These are phyloP conservation scores for Spodoptera litura DNA, from an alignment of 1,140 invertebrate genomes.

Conservation along the genomic window DNA sequence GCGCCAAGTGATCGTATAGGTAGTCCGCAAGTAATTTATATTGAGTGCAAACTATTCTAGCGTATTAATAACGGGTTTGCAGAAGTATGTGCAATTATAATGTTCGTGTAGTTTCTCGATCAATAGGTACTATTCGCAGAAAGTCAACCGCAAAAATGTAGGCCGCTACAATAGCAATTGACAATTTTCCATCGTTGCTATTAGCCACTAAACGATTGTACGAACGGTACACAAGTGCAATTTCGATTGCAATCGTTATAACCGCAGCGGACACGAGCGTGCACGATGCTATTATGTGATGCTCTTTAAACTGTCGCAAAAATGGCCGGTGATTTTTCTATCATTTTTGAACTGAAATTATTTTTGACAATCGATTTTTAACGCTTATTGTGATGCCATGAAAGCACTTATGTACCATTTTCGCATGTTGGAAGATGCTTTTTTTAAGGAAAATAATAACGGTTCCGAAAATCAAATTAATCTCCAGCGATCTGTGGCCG, in stretches of 20 bases:
- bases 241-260: not conserved
- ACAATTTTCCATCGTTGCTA: conserved; percentile 5
- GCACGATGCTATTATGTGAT: not conserved
- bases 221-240: conserved; percentile 8
- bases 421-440: too few relatives aligned
- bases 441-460: too few relatives aligned
- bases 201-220: conserved; percentile 26
- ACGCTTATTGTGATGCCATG: too few relatives aligned
- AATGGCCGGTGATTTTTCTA: not conserved
- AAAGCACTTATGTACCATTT: too few relatives aligned
- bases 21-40: conserved; percentile 19
- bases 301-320: not conserved
- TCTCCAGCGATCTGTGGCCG: too few relatives aligned
- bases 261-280: not conserved
- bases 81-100: not conserved
- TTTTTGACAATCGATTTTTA: too few relatives aligned
- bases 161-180: conserved; percentile 8
- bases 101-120: not conserved
- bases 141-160: conserved; percentile 22
- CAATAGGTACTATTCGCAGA: conserved; percentile 11
- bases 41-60: conserved; percentile 9
- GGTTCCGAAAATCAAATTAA: too few relatives aligned
- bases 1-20: not conserved
- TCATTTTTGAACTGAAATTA: too few relatives aligned
- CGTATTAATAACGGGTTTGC: not conserved